Percentiles rank a stretch among this genome's conserved stretches.
Evolutionary conservation across 2,888 invertebrate genomes (phyloP).

Genomic region (Pandemis heparana): DNA sequence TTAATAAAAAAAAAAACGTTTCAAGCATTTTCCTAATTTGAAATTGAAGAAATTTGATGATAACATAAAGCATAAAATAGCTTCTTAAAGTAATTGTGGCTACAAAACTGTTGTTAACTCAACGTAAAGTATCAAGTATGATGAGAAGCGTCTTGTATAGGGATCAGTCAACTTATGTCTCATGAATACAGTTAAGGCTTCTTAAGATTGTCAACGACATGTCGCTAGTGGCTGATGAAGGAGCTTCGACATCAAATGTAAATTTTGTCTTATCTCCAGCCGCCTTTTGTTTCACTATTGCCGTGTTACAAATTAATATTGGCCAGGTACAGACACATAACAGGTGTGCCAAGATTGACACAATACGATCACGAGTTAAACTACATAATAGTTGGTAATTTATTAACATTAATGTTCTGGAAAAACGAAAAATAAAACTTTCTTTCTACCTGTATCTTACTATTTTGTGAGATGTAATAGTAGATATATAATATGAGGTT

Average conservation of each 20-base stretch:
- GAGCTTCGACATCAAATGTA: constrained; percentile 11
- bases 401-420: neutral
- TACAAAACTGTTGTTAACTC: constrained; percentile 1
- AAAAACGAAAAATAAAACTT: no score
- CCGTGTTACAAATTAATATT: neutral
- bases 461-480: no score
- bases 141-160: neutral
- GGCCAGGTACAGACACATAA: no score
- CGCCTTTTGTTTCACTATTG: constrained; percentile 23
- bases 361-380: neutral
- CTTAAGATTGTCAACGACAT: neutral
- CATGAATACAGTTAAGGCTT: neutral
- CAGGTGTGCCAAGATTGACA: constrained; percentile 14
- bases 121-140: neutral
- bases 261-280: constrained; percentile 13
- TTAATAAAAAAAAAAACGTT: neutral
- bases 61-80: neutral
- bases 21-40: neutral
- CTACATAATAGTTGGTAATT: neutral
- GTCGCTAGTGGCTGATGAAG: neutral
- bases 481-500: no score
- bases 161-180: neutral
- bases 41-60: neutral
- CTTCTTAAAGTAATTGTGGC: neutral
- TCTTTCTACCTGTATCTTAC: no score